A percentile compares a stretch with the other conserved stretches of the same genome.
Conservation (phyloP, 1,140 invertebrate genomes). For the Diachasma alloeum region DNA sequence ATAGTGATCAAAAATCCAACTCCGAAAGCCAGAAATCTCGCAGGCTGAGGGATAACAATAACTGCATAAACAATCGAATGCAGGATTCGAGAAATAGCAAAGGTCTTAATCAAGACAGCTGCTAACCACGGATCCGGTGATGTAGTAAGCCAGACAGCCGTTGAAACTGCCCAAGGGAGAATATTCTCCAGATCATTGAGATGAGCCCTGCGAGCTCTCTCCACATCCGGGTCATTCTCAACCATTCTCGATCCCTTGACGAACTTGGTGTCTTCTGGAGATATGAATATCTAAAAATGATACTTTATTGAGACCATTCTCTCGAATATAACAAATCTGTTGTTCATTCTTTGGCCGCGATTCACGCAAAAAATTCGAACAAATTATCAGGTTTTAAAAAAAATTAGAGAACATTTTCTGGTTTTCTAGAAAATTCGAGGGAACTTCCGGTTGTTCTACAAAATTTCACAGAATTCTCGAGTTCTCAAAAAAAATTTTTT, state of each 20-base stretch:
- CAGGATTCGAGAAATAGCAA: slow-evolving; percentile 67
- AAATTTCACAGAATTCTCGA: too few species aligned
- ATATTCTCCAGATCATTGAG: slow-evolving; percentile 82
- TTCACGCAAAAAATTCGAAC: too few species aligned
- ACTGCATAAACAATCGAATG: slow-evolving; percentile 75
- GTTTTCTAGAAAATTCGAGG: too few species aligned
- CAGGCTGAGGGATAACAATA: slow-evolving; percentile 66
- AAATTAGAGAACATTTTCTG: too few species aligned
- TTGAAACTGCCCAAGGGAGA: slow-evolving; percentile 71
- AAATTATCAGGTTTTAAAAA: too few species aligned
- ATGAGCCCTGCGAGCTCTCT: slow-evolving; percentile 67
- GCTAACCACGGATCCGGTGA: slow-evolving; percentile 66
- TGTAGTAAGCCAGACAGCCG: slow-evolving; percentile 71
- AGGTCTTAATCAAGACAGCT: slow-evolving; percentile 69
- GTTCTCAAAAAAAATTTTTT: too few species aligned
- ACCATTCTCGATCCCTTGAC: slow-evolving; percentile 42
- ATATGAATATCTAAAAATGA: slow-evolving; percentile 63
- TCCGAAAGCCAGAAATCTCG: slow-evolving; percentile 64
- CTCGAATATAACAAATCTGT: too few species aligned
- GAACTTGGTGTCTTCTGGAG: slow-evolving; percentile 63
- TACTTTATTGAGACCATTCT: background rate
- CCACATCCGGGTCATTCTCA: slow-evolving; percentile 46
- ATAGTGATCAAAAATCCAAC: slow-evolving; percentile 55
- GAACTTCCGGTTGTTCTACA: too few species aligned
- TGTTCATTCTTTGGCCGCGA: too few species aligned